These are phyloP conservation scores for Barypeithes pellucidus DNA, from an alignment of 2,888 invertebrate genomes.

Conservation along the genomic window DNA sequence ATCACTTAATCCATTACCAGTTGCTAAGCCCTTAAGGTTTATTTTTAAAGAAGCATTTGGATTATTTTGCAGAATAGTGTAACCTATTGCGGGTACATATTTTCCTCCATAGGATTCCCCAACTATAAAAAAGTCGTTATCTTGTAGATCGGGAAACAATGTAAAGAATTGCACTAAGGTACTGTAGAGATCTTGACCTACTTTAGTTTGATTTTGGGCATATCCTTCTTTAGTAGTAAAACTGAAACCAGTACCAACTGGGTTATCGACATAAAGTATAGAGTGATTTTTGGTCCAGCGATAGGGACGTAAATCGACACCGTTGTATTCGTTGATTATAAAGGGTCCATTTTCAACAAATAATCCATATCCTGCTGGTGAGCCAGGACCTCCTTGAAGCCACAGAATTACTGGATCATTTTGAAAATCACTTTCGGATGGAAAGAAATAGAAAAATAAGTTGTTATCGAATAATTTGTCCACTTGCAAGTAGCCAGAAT, in stretches of 20 bases:
- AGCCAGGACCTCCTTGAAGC: conserved; percentile 88
- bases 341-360: conserved; percentile 31
- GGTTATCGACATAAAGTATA: conserved; percentile 93
- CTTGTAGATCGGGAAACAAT: conserved; percentile 20
- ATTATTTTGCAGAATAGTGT: conserved; percentile 81
- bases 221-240: conserved; percentile 77
- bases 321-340: conserved; percentile 27
- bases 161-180: conserved; percentile 24
- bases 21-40: conserved; percentile 79
- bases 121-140: conserved; percentile 21
- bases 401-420: conserved; percentile 83
- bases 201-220: conserved; percentile 86
- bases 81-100: conserved; percentile 83
- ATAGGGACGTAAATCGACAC: conserved; percentile 74
- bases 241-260: conserved; percentile 90
- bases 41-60: conserved; percentile 76
- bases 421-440: conserved; percentile 73
- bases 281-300: conserved; percentile 87
- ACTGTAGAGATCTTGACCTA: conserved; percentile 80
- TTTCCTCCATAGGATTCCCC: conserved; percentile 79
- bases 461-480: conserved; percentile 83
- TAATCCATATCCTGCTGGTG: conserved; percentile 29
- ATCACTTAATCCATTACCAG: conserved; percentile 88
- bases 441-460: conserved; percentile 93
- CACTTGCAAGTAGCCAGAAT: conserved; percentile 87